Evolutionary conservation across 2,888 invertebrate species (phyloP).

Genomic region (Mellilla xanthometata): DNA sequence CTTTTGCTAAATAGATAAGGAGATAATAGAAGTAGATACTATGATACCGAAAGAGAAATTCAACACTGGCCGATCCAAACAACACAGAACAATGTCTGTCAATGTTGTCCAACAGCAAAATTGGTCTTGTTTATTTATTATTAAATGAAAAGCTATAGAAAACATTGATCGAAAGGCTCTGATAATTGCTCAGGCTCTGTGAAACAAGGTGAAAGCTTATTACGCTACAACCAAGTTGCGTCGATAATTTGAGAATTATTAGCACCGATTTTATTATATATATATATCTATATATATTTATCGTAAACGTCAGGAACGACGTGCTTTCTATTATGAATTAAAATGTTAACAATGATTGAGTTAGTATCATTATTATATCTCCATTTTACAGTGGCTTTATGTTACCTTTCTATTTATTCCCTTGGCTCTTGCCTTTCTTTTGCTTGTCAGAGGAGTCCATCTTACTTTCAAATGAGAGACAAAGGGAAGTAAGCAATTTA

Average conservation of each 20-base stretch:
- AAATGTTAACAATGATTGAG: constrained; percentile 29
- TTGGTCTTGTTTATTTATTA: too few species aligned
- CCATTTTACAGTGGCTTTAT: constrained; percentile 3
- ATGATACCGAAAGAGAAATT: too few species aligned
- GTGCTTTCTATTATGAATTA: constrained; percentile 23
- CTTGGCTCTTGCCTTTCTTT: constrained; percentile 15
- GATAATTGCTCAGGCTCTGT: not conserved
- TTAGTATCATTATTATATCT: constrained; percentile 14
- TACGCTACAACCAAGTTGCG: constrained; percentile 22
- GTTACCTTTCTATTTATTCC: constrained; percentile 12
- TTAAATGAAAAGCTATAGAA: constrained; percentile 9
- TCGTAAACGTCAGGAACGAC: constrained; percentile 24
- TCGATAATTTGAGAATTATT: constrained; percentile 23
- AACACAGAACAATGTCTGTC: too few species aligned
- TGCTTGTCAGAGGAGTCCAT: constrained; percentile 9
- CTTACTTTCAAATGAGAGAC: constrained; percentile 8
- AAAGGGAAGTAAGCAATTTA: constrained; percentile 1
- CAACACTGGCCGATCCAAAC: too few species aligned
- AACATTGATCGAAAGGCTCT: constrained; percentile 23
- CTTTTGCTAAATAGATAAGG: too few species aligned
- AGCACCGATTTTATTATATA: constrained; percentile 29
- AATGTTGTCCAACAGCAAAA: too few species aligned
- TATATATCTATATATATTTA: too few species aligned
- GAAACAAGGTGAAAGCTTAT: constrained; percentile 25
- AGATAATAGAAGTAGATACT: too few species aligned